A percentile compares a stretch with the other conserved stretches of the same genome.
Conservation (phyloP, 1,140 invertebrate species). For the Riptortus pedestris region DNA sequence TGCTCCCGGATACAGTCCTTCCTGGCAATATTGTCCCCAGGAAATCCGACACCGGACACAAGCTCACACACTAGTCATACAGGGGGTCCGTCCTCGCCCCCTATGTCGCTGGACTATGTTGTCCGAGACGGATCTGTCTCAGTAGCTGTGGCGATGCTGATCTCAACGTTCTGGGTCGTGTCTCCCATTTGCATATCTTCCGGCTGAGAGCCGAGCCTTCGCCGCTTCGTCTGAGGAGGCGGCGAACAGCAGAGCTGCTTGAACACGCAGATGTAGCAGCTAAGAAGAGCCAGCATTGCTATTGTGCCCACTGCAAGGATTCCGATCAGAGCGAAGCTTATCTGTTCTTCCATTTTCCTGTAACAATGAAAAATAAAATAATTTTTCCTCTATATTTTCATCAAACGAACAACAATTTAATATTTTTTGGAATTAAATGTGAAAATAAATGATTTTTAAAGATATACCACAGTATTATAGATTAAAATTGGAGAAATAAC, state of each 20-base stretch:
- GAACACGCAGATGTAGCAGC: constrained; percentile 46
- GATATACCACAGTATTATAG: too few species aligned
- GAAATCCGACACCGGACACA: too few species aligned
- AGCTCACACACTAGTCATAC: too few species aligned
- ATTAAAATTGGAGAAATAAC: too few species aligned
- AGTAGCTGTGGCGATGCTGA: constrained; percentile 34
- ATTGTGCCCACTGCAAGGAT: constrained; percentile 43
- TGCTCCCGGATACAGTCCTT: too few species aligned
- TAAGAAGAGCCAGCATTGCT: constrained; percentile 42
- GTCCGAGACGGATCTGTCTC: constrained; percentile 31
- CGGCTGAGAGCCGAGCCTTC: constrained; percentile 34
- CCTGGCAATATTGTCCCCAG: too few species aligned
- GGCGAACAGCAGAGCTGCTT: constrained; percentile 40
- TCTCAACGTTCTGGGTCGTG: constrained; percentile 39
- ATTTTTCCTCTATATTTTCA: too few species aligned
- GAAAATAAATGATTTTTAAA: too few species aligned
- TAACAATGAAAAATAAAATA: too few species aligned
- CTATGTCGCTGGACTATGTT: constrained; percentile 10
- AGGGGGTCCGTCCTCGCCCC: constrained; percentile 6
- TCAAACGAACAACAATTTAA: too few species aligned
- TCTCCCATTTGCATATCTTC: constrained; percentile 43
- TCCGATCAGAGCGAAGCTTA: constrained; percentile 41
- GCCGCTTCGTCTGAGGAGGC: constrained; percentile 22
- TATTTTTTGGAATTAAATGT: too few species aligned
- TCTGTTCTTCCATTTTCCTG: constrained; percentile 37